Base-by-base conservation (phyloP, 2,888 invertebrate genomes). In the Emesis furor region DNA sequence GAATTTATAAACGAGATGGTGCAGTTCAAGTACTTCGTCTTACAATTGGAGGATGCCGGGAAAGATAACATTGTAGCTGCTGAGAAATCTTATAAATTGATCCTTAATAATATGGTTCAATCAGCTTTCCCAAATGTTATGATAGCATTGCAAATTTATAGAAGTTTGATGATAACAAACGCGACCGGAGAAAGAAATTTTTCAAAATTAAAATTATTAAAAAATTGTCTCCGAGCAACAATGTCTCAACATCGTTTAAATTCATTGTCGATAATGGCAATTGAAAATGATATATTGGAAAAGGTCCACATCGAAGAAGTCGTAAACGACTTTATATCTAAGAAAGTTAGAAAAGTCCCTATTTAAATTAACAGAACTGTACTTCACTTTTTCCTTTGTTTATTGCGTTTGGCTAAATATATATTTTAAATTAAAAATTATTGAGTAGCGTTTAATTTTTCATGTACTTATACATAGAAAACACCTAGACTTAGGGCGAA, bases 361-460 rank as follows among this genome's bases (percentile, higher is more conserved):
- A 68, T 68, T 68, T 68, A 68, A 68, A 68, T 68, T 35, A 68
- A 68, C 68, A 68, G 68, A 68, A 55, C 35, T 37, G 35, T 37
- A 39, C 7, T 39, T 39, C 39, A 39, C 39, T 39, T 39, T 39
- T 39, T 39, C 39, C 6, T 6, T 55, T 17, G 14, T 55, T 55
- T 55, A 55, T 55, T 55, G 14, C 51, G 51, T 55, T 55, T 55
- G n/a, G 51, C 17, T 55, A 55, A 55, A 55, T 35, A 68, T 68
- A 37, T 35, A 68, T 68, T 68, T 68, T 68, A 35, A 35, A 68
- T 35, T 68, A 68, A 32, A 30, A 68, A 68, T 68, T 30, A 68
- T 6, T 68, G 68, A 68, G 32, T 73, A 10, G 73, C 73, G 14
- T 55, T 73, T 55, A 55, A 73, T 73, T 73, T 55, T 73, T 73